Base-by-base conservation (phyloP, 1,140 invertebrate genomes). In the Penaeus vannamei region DNA sequence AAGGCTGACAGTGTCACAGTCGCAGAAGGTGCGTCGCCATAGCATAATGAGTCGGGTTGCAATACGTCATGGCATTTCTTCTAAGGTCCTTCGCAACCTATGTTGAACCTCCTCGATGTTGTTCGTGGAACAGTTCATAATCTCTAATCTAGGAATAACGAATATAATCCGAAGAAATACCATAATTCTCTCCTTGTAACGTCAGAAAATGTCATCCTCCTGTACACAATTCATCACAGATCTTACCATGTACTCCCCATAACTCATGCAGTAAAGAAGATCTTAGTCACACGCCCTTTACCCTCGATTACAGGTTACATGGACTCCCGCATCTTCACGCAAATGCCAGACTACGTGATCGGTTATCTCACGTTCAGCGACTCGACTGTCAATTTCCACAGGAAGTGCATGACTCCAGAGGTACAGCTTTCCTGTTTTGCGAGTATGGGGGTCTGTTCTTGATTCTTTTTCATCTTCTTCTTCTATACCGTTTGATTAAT, bases 361-460 rank as follows among this genome's bases (percentile, higher is more conserved):
- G 29, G 42, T 26, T 61, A 36, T 23, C 53, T 86, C 3, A 86
- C 46, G 46, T 59, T 53, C 0, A 92, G 96, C 91, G 93, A 95
- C 81, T 94, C 97, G 0, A 97, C 97, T 0, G 94, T 95, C 1
- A 97, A 98, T 93, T 95, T 94, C 92, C 97, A 98, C 93, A 92
- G 93, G 10, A 96, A 93, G 92, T 98, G 97, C 91, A 93, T 97
- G 22, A 95, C 96, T 0, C 93, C 95, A 91, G 91, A 95, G 90
- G 89, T 90, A 82, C 62, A 64, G 29, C n/a, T 26, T 82, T 22
- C 64, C n/a, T 10, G 29, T 69, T 8, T 3, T 7, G n/a, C 29
- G 66, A 69, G n/a, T 4, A 3, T 29, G n/a, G 4, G 66, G 3
- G 4, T n/a, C 29, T 29, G 66, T n/a, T 26, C 10, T 8, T 69